Percentiles rank a stretch among this genome's conserved stretches.
phyloP scores from a whole-genome alignment of 2,888 invertebrate genomes.

The Hofmannophila pseudospretella region DNA sequence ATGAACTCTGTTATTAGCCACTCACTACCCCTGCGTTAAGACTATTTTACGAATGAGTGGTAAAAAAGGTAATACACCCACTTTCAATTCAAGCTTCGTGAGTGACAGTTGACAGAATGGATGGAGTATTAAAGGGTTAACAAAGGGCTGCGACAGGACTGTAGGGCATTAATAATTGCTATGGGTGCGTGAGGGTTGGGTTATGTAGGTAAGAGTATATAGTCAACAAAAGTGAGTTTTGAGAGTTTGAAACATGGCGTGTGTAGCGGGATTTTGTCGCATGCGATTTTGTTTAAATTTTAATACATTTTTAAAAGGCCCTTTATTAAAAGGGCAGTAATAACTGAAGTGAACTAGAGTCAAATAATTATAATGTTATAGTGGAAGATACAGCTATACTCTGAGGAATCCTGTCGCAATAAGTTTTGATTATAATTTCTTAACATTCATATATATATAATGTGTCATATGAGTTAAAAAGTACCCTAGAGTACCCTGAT shows the following conservation, averaged over 20 bases:
- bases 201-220: too few species aligned
- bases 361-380: too few species aligned
- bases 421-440: too few species aligned
- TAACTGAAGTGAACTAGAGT: too few species aligned
- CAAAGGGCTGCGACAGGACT: slow-evolving; percentile 62
- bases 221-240: slow-evolving; percentile 31
- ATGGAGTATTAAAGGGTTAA: slow-evolving; percentile 60
- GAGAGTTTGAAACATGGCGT: slow-evolving; percentile 37
- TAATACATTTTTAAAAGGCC: too few species aligned
- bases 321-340: too few species aligned
- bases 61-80: slow-evolving; percentile 60
- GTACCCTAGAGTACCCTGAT: too few species aligned
- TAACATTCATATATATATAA: too few species aligned
- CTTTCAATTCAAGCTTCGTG: slow-evolving; percentile 59
- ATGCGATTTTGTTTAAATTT: too few species aligned
- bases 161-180: slow-evolving; percentile 62
- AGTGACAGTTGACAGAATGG: slow-evolving; percentile 75
- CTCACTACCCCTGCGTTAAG: slow-evolving; percentile 47
- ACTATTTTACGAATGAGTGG: slow-evolving; percentile 40
- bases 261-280: neutral
- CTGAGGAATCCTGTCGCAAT: too few species aligned
- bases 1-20: slow-evolving; percentile 56
- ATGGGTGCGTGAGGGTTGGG: slow-evolving; percentile 42
- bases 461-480: too few species aligned
- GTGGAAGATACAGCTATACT: too few species aligned